phyloP scores from a whole-genome alignment of 2,888 invertebrate species.

The Ormyrus nitidulus region DNA sequence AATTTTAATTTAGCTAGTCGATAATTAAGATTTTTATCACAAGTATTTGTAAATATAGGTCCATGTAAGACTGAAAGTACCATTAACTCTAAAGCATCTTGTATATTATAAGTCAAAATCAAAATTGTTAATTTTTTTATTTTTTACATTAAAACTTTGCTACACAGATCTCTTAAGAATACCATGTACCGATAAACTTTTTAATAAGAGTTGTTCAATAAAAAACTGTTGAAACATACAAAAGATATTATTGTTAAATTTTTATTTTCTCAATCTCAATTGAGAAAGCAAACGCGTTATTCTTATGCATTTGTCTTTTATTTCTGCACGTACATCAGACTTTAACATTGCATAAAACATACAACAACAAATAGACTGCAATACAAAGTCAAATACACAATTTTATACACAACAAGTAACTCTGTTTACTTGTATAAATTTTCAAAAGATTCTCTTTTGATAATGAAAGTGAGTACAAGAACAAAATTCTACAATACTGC shows the following conservation, averaged over 20 bases:
- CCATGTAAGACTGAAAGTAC: conserved; percentile 54
- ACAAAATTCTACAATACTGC: conserved; percentile 50
- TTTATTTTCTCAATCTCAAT: conserved; percentile 25
- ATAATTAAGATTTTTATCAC: conserved; percentile 35
- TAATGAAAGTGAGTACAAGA: conserved; percentile 10
- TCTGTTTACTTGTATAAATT: conserved; percentile 56
- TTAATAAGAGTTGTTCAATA: conserved; percentile 58
- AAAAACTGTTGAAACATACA: conserved; percentile 60
- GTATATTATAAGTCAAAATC: conserved; percentile 49
- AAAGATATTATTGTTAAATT: conserved; percentile 35
- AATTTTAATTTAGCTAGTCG: conserved; percentile 47
- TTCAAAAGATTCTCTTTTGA: conserved; percentile 40
- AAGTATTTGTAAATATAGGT: conserved; percentile 49
- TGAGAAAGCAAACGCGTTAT: conserved; percentile 34
- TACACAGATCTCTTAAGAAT: conserved; percentile 49
- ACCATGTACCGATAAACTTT: conserved; percentile 49
- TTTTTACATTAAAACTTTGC: conserved; percentile 55
- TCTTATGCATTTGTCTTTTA: conserved; percentile 58
- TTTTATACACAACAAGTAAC: conserved; percentile 61
- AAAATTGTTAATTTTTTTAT: conserved; percentile 59
- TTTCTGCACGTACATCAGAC: conserved; percentile 59
- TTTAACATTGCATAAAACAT: conserved; percentile 62
- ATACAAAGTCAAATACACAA: conserved; percentile 56
- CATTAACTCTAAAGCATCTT: conserved; percentile 33
- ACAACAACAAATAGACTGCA: conserved; percentile 58